phyloP scores from a whole-genome alignment of 2,113 vertebrate species.

The Colaptes auratus region DNA sequence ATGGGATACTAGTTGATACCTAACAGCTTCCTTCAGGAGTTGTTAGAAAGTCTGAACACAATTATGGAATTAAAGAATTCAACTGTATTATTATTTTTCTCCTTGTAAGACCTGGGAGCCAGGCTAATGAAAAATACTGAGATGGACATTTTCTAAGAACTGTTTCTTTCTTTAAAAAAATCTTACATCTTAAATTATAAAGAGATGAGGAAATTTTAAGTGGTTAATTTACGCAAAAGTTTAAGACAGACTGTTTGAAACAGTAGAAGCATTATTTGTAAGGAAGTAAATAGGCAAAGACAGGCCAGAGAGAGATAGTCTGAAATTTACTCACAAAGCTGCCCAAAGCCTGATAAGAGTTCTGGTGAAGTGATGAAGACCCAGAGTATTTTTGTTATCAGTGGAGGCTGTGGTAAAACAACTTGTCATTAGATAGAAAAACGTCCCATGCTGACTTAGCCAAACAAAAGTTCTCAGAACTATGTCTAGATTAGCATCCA shows the following conservation, averaged over 20 bases:
- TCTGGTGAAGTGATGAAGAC: neutral
- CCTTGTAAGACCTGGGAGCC: neutral
- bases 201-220: neutral
- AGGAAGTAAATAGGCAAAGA: neutral
- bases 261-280: neutral
- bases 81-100: neutral
- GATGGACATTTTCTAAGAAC: neutral
- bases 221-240: neutral
- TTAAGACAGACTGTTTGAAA: neutral
- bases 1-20: neutral
- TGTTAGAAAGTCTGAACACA: neutral
- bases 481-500: neutral
- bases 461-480: neutral
- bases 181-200: neutral
- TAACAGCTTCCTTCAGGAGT: neutral
- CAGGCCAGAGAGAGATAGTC: neutral
- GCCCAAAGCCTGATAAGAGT: neutral
- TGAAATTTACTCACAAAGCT: neutral
- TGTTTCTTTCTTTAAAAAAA: neutral
- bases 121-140: conserved; percentile 14
- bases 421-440: neutral
- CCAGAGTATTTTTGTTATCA: neutral
- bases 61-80: conserved; percentile 20
- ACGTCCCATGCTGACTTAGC: neutral
- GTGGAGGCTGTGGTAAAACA: neutral